Base-by-base conservation (phyloP, 2,888 invertebrate genomes). In the Noctua pronuba region DNA sequence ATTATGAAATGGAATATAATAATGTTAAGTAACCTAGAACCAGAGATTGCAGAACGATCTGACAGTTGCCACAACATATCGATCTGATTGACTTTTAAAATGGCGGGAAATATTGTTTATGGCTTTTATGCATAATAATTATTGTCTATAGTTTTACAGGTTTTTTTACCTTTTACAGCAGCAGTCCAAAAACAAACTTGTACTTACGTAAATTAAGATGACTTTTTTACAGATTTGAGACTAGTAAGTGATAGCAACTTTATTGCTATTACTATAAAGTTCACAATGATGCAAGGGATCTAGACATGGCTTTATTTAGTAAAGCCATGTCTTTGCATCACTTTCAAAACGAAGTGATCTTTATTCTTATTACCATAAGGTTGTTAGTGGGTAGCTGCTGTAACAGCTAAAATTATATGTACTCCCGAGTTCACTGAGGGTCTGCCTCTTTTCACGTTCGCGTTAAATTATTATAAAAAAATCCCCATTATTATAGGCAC, bases 21-120 rank as follows among this genome's bases (percentile, higher is more conserved):
- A 73, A 73, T 78, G 28, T 81, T 75, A 73, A 75, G 24, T 82
- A 87, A 75, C 71, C 82, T 79, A 82, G 65, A 79, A 58, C 64
- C 16, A 64, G 52, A 71, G 58, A 85, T 82, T 85, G 73, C 79
- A 52, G 52, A 82, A 81, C 21, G 64, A 87, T 81, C 80, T 85
- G 73, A 84, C 44, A 52, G 44, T 76, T 85, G 55, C 44, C 38
- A 69, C 82, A 86, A 74, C 69, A 78, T 70, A 80, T 86, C 46
- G 88, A 88, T 88, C 88, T 88, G 88, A 88, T 80, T 77, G 66
- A 88, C 71, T 35, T 64, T 76, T 75, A 62, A 77, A 83, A 65
- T 77, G 75, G 76, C 78, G 77, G 60, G 55, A 81, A 75, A 70
- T 73, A 60, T 69, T 75, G 24, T 74, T 58, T 65, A 65, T 28